phyloP scores from a whole-genome alignment of 53 echinoderm and acorn worm genomes.

The Temnopleurus reevesii region DNA sequence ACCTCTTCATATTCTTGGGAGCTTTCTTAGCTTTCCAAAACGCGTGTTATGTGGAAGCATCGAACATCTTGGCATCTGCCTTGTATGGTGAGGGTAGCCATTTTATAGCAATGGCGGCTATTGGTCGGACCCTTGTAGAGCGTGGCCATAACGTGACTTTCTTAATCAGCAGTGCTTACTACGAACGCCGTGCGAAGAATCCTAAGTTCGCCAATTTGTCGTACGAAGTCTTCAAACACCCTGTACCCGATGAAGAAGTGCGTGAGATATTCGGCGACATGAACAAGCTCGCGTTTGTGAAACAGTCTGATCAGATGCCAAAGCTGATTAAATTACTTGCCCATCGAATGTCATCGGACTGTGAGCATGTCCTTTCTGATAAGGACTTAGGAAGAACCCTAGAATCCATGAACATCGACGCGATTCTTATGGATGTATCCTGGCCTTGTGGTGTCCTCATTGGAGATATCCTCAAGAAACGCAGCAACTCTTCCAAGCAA shows the following conservation, averaged over 20 bases:
- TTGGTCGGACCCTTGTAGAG: neutral
- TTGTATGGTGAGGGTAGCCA: slow-evolving; percentile 46
- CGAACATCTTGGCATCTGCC: slow-evolving; percentile 2
- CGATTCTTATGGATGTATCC: neutral
- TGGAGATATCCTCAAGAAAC: neutral
- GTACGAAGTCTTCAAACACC: slow-evolving; percentile 30
- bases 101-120: slow-evolving; percentile 8
- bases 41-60: neutral
- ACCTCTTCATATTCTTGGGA: neutral
- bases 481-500: neutral
- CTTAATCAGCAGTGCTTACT: slow-evolving; percentile 53
- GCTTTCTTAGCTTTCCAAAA: neutral
- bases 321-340: neutral
- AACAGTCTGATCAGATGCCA: neutral
- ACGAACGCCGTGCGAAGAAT: slow-evolving; percentile 26
- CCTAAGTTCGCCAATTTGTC: slow-evolving; percentile 33
- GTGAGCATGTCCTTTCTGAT: neutral
- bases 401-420: slow-evolving; percentile 12
- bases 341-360: neutral
- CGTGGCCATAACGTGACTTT: slow-evolving; percentile 56
- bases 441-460: slow-evolving; percentile 39
- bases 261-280: neutral
- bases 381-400: neutral
- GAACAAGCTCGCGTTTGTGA: neutral
- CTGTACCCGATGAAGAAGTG: slow-evolving; percentile 7